phyloP scores from a whole-genome alignment of 2,888 invertebrate genomes.

The Hirtodrosophila duncani region DNA sequence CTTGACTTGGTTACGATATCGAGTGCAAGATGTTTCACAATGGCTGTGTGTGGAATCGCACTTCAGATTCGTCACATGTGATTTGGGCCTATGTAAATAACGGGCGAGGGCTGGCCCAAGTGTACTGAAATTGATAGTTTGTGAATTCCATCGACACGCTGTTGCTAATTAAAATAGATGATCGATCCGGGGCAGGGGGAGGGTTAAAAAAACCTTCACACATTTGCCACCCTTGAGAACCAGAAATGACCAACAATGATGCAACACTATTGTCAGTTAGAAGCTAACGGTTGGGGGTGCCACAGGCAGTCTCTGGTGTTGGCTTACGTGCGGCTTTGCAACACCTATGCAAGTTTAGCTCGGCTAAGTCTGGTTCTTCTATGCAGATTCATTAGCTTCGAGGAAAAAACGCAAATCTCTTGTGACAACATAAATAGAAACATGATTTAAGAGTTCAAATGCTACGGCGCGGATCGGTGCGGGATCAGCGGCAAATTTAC shows the following conservation, averaged over 20 bases:
- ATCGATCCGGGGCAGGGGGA: conserved; percentile 46
- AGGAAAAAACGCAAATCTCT: conserved; percentile 64
- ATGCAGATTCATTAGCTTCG: conserved; percentile 28
- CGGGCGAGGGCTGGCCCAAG: conserved; percentile 49
- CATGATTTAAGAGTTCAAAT: conserved; percentile 71
- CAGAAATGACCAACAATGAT: conserved; percentile 3
- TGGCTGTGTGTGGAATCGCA: conserved; percentile 31
- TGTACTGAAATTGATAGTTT: conserved; percentile 73
- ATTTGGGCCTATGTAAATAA: conserved; percentile 60
- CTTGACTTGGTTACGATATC: conserved; percentile 4
- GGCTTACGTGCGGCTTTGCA: conserved; percentile 60
- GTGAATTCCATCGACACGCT: conserved; percentile 70
- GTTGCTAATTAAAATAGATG: conserved; percentile 71
- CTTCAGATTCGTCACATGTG: conserved; percentile 69
- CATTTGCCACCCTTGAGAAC: conserved; percentile 68
- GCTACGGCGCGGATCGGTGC: conserved; percentile 40
- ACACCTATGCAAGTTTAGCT: conserved; percentile 51
- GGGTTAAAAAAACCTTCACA: conserved; percentile 34
- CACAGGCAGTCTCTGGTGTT: conserved; percentile 32
- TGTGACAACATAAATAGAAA: conserved; percentile 77
- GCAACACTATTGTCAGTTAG: too few species aligned
- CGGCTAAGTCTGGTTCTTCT: conserved; percentile 4
- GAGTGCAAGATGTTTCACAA: conserved; percentile 11
- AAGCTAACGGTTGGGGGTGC: too few species aligned
- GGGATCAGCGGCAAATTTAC: conserved; percentile 76